Base-by-base conservation (phyloP, 2,888 invertebrate species). In the Ectropis crepuscularia region DNA sequence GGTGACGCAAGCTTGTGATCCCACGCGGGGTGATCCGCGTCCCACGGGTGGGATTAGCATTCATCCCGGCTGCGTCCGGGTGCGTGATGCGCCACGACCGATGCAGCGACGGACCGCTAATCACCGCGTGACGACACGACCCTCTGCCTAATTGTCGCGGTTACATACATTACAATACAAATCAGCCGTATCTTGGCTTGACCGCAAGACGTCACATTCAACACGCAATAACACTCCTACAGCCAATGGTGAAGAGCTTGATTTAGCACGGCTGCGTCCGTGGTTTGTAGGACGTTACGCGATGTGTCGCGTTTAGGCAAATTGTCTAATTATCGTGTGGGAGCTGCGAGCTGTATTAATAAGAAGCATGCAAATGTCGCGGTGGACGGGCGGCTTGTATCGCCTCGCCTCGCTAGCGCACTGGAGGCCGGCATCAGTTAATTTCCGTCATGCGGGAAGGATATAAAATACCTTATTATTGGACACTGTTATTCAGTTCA, bases 91-190 rank as follows among this genome's bases (percentile, higher is more conserved):
- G 72, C 74, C 67, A 71, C 71, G 64, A 65, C 60, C 57, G 80
- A 82, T 82, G 85, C 84, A 78, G 80, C 81, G 82, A 81, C 71
- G 78, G 74, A 73, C 71, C 74, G 74, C 85, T 89, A 89, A 89
- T 88, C 82, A 83, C 74, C 72, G 82, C 81, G 77, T 62, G 48
- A 80, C 68, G 75, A 77, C 84, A 83, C 84, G 85, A 83, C 83
- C 72, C 75, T 61, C 81, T 77, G 80, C 83, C 87, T 90, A 90
- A 90, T 90, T 85, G 87, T 81, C 77, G 89, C 86, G 90, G 89
- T 87, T 85, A 80, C 92, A 92, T 91, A 88, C 86, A 90, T 92
- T 90, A 89, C 86, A 86, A 90, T 89, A 85, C 77, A 74, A 85
- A 90, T 89, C 83, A 86, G 80, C 82, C 74, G 79, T 78, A 89